Conservation (phyloP, 2,797 vertebrate genomes). For the Microctenopoma steveboyesi region DNA sequence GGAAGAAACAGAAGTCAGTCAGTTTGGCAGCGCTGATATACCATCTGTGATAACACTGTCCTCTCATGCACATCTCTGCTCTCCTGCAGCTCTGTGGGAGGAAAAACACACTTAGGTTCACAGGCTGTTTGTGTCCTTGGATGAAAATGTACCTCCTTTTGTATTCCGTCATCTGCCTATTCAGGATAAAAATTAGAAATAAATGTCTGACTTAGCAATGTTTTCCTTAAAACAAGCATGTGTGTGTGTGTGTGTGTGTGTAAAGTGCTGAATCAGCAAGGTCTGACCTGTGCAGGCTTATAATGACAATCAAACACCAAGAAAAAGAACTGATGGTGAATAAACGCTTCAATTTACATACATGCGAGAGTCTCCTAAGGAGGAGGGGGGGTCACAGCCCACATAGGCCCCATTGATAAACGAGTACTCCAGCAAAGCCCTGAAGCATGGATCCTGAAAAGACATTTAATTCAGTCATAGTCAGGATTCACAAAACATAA, state of each 20-base stretch:
- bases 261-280: too few species aligned
- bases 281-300: too few species aligned
- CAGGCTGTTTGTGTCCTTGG: neutral
- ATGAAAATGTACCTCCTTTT: neutral
- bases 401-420: slow-evolving; percentile 86
- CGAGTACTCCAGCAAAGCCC: slow-evolving; percentile 89
- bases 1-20: neutral
- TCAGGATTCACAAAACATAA: neutral
- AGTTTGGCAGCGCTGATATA: neutral
- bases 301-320: neutral
- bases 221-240: too few species aligned
- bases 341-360: slow-evolving; percentile 54
- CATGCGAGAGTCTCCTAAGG: slow-evolving; percentile 77
- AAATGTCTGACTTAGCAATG: too few species aligned
- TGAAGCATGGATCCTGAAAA: slow-evolving; percentile 90
- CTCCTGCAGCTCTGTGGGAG: slow-evolving; percentile 47
- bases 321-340: neutral
- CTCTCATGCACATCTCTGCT: slow-evolving; percentile 23
- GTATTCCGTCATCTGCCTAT: neutral
- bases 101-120: neutral
- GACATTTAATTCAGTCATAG: neutral
- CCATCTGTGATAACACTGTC: neutral
- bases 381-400: slow-evolving; percentile 89
- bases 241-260: too few species aligned
- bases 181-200: neutral